Conservation (phyloP, 2,888 invertebrate genomes). For the Troides oblongomaculatus region DNA sequence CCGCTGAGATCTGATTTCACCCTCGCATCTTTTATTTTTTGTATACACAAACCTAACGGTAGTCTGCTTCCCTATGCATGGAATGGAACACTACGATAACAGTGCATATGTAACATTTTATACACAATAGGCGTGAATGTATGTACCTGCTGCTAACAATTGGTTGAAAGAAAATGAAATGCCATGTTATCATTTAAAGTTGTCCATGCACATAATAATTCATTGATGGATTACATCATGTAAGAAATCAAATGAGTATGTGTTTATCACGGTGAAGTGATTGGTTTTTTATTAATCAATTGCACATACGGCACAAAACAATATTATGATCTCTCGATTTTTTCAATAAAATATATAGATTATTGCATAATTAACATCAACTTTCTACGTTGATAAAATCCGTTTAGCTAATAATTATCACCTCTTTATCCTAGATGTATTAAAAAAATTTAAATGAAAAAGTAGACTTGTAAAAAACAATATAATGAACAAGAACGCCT, state of each 20-base stretch:
- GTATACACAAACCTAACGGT: slow-evolving; percentile 65
- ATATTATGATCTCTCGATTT: no score
- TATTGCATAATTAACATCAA: no score
- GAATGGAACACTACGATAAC: slow-evolving; percentile 43
- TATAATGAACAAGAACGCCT: no score
- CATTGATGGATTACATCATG: background rate
- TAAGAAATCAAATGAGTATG: background rate
- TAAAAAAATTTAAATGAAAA: no score
- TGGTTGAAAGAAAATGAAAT: background rate
- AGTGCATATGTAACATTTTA: slow-evolving; percentile 21
- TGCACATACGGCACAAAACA: no score
- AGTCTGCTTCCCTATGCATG: slow-evolving; percentile 50
- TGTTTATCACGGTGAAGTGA: background rate
- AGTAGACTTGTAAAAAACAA: no score
- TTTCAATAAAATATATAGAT: no score
- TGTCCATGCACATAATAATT: no score
- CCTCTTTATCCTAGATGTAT: no score
- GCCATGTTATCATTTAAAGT: background rate
- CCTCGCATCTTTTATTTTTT: slow-evolving; percentile 60
- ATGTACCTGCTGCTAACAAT: slow-evolving; percentile 21
- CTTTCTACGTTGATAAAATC: no score
- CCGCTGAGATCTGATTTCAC: slow-evolving; percentile 56
- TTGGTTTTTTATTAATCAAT: background rate
- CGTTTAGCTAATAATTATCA: no score
- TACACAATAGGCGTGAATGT: slow-evolving; percentile 3